These are phyloP conservation scores for Aphis craccivora DNA, from an alignment of 1,140 invertebrate species.

Conservation along the genomic window DNA sequence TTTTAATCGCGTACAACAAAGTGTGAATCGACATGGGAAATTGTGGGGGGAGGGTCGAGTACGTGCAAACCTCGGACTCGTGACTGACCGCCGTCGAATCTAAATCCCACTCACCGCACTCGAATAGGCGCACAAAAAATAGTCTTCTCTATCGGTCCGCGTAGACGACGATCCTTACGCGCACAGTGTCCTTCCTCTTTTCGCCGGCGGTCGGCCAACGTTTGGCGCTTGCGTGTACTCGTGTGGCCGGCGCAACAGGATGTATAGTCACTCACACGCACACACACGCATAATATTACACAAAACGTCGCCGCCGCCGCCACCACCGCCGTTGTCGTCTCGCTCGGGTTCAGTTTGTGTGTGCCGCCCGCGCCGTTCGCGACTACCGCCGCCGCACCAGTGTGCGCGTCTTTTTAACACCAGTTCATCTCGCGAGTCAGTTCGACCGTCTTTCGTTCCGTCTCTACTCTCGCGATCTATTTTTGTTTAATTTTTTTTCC, in stretches of 20 bases:
- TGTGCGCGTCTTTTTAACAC: conserved; percentile 5
- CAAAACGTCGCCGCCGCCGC: background rate
- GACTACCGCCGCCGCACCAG: background rate
- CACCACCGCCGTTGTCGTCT: background rate
- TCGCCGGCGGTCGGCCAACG: background rate
- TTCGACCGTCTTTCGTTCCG: background rate
- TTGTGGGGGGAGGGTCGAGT: no score
- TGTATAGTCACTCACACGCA: background rate
- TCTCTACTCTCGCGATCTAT: background rate
- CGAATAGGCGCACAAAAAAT: no score
- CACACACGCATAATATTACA: background rate
- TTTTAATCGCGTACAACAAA: no score
- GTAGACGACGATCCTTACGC: no score
- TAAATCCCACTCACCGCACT: no score
- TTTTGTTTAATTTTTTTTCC: no score
- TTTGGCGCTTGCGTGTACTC: background rate
- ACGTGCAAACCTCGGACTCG: no score
- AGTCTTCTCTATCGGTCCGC: no score
- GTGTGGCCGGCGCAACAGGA: conserved; percentile 17
- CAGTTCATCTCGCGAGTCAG: background rate
- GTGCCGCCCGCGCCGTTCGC: conserved; percentile 28
- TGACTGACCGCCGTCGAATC: no score
- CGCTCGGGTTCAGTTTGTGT: conserved; percentile 15
- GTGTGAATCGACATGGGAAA: no score
- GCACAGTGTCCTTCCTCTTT: background rate